Evolutionary conservation across 2,797 vertebrate species (phyloP).

Genomic region (Peromyscus melanophrys): DNA sequence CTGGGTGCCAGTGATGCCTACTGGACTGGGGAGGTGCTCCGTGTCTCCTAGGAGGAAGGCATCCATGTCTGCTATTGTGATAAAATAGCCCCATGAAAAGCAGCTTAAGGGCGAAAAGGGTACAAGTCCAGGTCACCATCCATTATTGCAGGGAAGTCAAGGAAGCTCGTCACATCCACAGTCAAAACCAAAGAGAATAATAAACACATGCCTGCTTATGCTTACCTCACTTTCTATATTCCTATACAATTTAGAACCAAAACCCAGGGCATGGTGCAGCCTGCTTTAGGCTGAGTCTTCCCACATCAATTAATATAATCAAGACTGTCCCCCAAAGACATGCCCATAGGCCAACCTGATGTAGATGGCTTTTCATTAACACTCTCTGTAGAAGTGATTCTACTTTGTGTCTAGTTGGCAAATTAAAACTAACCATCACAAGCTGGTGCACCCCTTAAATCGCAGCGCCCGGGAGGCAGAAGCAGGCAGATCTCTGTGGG

Average conservation of each 20-base stretch:
- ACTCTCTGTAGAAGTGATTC: background rate
- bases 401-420: background rate
- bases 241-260: background rate
- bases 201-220: too few relatives aligned
- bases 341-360: background rate
- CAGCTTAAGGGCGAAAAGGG: background rate
- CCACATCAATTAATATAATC: background rate
- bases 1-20: rapidly evolving
- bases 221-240: background rate
- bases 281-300: background rate
- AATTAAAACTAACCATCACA: background rate
- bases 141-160: too few relatives aligned
- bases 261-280: background rate
- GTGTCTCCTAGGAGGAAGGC: background rate
- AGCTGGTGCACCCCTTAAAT: too few relatives aligned
- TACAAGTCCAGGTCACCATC: background rate
- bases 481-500: background rate
- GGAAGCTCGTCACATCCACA: background rate
- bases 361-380: too few relatives aligned
- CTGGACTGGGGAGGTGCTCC: background rate
- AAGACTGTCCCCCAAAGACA: background rate
- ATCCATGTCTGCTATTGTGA: background rate
- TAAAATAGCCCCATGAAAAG: background rate
- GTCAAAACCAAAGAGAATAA: background rate
- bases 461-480: background rate